Conservation (phyloP, 2,113 vertebrate genomes). For the Strix aluco region DNA sequence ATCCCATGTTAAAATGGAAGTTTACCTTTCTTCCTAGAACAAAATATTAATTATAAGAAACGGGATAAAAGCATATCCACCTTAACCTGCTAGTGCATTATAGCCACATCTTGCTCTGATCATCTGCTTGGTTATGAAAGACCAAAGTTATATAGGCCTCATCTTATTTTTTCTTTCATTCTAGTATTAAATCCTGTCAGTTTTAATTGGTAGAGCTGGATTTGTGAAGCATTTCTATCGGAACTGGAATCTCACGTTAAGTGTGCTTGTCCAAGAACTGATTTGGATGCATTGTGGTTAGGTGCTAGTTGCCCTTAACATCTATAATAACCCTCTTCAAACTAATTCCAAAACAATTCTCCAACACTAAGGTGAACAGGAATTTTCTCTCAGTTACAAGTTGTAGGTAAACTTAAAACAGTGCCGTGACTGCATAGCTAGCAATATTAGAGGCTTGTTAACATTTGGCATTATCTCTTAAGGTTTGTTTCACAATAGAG, state of each 20-base stretch:
- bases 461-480: slow-evolving; percentile 6
- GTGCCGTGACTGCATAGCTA: neutral
- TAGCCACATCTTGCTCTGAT: accelerated
- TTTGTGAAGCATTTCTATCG: neutral
- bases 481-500: slow-evolving; percentile 42
- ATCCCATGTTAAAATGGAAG: neutral
- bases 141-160: neutral
- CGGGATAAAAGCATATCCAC: neutral
- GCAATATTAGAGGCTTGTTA: slow-evolving; percentile 24
- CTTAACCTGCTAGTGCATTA: neutral
- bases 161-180: neutral
- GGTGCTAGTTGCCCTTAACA: neutral
- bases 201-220: neutral
- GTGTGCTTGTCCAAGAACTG: neutral
- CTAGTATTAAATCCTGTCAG: neutral
- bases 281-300: neutral
- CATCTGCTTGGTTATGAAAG: neutral
- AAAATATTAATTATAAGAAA: neutral
- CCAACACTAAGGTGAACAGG: neutral
- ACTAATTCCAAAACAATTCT: slow-evolving; percentile 5
- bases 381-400: neutral
- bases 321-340: neutral
- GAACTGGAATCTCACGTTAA: neutral
- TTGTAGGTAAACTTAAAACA: neutral
- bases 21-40: neutral